These are phyloP conservation scores for Lagocephalus sceleratus DNA, from an alignment of 2,797 vertebrate genomes.

Conservation along the genomic window DNA sequence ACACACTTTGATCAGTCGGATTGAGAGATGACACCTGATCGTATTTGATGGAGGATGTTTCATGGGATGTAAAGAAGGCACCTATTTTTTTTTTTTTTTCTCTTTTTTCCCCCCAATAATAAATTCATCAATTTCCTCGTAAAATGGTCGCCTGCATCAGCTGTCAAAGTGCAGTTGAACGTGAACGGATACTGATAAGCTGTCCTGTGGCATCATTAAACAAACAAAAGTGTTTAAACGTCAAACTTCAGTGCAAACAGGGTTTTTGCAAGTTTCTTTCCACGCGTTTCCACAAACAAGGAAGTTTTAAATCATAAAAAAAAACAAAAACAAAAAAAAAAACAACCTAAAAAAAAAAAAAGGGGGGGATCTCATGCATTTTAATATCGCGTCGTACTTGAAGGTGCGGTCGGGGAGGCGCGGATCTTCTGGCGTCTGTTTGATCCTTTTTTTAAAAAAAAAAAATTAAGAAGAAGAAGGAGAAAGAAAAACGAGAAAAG, in stretches of 20 bases:
- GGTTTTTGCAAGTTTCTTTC: conserved; percentile 67
- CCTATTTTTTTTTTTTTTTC: conserved; percentile 80
- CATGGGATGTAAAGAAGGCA: conserved; percentile 85
- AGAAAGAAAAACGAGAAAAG: conserved; percentile 83
- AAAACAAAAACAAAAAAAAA: too few species aligned
- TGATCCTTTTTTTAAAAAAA: too few species aligned
- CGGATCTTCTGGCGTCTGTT: conserved; percentile 74
- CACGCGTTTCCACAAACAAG: conserved; percentile 77
- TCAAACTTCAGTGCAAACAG: conserved; percentile 89
- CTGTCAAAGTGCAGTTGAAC: conserved; percentile 82
- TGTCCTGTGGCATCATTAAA: conserved; percentile 85
- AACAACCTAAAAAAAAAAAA: conserved; percentile 60
- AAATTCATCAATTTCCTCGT: conserved; percentile 67
- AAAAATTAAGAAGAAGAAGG: too few species aligned
- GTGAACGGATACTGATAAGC: conserved; percentile 51
- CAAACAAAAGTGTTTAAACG: conserved; percentile 78
- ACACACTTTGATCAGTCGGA: conserved; percentile 57
- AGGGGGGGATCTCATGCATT: conserved; percentile 84
- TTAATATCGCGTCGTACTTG: conserved; percentile 74
- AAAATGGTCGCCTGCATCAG: conserved; percentile 80
- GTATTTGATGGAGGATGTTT: conserved; percentile 60
- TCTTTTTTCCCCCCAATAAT: conserved; percentile 71
- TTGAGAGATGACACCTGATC: conserved; percentile 64
- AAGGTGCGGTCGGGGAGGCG: neutral
- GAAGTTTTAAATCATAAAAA: conserved; percentile 65